Evolutionary conservation across 2,113 vertebrate genomes (phyloP), one percentile per base, ranked within the genome.

Genomic region (Sinocyclocheilus grahami): DNA sequence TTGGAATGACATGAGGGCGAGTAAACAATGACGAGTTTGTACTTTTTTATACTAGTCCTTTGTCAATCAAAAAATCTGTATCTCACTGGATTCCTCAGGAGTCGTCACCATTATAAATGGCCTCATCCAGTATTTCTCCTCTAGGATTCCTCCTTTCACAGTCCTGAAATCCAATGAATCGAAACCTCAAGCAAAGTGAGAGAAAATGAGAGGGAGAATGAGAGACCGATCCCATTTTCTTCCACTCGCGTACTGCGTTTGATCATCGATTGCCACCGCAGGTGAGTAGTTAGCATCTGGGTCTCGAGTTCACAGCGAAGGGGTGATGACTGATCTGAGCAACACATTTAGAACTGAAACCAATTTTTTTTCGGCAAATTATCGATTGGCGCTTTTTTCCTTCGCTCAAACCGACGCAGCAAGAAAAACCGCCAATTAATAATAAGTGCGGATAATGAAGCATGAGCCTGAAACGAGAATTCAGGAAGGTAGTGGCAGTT

Each of bases 181-280:
- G 22, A 83, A 77, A 67, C 39, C 80, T 30, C 24, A 51, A 78
- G 37, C n/a, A 62, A 75, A 62, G 55, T 37, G 78, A 27, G 74
- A 69, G 79, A 85, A 65, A 58, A 67, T 78, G 78, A 62, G 72
- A 82, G 24, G 42, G 30, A 67, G 18, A 60, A 42, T 37, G 33
- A 78, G 33, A 78, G 84, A 51, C 53, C 53, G 20, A 30, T 62
- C 80, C 71, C 51, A 74, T 75, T 65, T 67, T 91, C 85, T 89
- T 88, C 88, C 89, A 72, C 79, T 89, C 85, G 86, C 58, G 82
- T 83, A 18, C 53, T 78, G 88, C 79, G 62, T 86, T 88, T 72
- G 83, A 83, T 90, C 88, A 89, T 89, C 89, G 65, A 71, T 75
- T 46, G 83, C 55, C 83, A 46, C 71, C 18, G 55, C 71, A 84